These are phyloP conservation scores for Lethocerus indicus DNA, from an alignment of 1,140 invertebrate species.

Conservation along the genomic window DNA sequence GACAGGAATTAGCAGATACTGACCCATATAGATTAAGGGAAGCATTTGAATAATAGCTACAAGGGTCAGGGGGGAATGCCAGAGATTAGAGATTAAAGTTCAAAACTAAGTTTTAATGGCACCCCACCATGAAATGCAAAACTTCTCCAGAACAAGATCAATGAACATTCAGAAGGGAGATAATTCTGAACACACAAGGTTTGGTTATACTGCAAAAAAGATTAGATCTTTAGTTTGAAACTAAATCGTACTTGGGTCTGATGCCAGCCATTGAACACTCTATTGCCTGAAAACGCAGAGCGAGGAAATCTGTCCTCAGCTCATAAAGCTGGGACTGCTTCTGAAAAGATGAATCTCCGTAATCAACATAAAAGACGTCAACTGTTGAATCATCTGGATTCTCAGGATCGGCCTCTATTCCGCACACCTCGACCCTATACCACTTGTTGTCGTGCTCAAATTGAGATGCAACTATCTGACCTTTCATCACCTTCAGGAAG, in stretches of 20 bases:
- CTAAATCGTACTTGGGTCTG: slow-evolving; percentile 30
- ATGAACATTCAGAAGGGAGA: background rate
- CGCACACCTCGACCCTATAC: slow-evolving; percentile 39
- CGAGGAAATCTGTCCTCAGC: slow-evolving; percentile 52
- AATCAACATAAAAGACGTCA: slow-evolving; percentile 61
- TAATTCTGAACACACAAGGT: background rate
- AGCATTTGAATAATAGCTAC: too few relatives aligned
- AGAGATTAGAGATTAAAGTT: background rate
- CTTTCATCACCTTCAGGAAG: slow-evolving; percentile 21
- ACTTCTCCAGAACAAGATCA: background rate
- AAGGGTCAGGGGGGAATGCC: background rate
- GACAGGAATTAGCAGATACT: too few relatives aligned
- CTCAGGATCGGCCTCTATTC: slow-evolving; percentile 25
- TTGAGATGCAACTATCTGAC: slow-evolving; percentile 60
- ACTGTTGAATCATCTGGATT: slow-evolving; percentile 30
- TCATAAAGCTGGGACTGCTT: slow-evolving; percentile 40
- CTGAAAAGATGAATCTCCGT: slow-evolving; percentile 53
- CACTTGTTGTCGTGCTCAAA: slow-evolving; percentile 58
- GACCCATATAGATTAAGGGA: too few relatives aligned
- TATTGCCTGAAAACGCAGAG: slow-evolving; percentile 55
- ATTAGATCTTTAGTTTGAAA: background rate
- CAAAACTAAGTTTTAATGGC: background rate
- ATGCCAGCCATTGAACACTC: slow-evolving; percentile 60
- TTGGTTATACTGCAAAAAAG: background rate
- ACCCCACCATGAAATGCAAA: background rate